Conservation (phyloP, 2,888 invertebrate genomes). For the Prosapia bicincta region DNA sequence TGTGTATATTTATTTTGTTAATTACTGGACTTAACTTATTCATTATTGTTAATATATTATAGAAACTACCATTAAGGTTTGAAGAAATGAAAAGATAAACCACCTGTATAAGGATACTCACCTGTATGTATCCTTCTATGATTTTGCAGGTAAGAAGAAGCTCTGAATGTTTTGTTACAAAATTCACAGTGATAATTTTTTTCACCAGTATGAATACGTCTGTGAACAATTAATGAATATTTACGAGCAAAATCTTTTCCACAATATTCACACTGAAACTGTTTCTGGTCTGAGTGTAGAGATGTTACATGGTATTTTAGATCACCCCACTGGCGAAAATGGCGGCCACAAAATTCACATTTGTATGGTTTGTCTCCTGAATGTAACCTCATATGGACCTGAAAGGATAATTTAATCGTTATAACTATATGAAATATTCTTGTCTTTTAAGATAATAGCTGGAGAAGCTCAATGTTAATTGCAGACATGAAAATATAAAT, state of each 20-base stretch:
- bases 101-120: too few relatives aligned
- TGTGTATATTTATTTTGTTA: too few relatives aligned
- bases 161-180: slow-evolving; percentile 79
- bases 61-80: too few relatives aligned
- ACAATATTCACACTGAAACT: slow-evolving; percentile 85
- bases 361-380: slow-evolving; percentile 82
- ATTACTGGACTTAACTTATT: too few relatives aligned
- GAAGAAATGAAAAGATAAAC: too few relatives aligned
- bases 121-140: slow-evolving; percentile 85
- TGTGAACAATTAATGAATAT: slow-evolving; percentile 79
- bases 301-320: slow-evolving; percentile 82
- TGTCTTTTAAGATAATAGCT: too few relatives aligned
- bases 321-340: slow-evolving; percentile 86
- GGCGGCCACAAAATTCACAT: slow-evolving; percentile 72
- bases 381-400: slow-evolving; percentile 77
- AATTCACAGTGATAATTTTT: slow-evolving; percentile 82
- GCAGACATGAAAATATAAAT: too few relatives aligned
- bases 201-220: slow-evolving; percentile 83
- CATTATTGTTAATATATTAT: too few relatives aligned
- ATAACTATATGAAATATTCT: too few relatives aligned
- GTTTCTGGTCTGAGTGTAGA: slow-evolving; percentile 73
- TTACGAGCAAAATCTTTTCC: slow-evolving; percentile 85
- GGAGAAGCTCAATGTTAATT: too few relatives aligned
- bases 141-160: slow-evolving; percentile 79
- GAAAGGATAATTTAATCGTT: too few relatives aligned